Conservation (phyloP, 2,797 vertebrate species). For the Delichon dasypus region DNA sequence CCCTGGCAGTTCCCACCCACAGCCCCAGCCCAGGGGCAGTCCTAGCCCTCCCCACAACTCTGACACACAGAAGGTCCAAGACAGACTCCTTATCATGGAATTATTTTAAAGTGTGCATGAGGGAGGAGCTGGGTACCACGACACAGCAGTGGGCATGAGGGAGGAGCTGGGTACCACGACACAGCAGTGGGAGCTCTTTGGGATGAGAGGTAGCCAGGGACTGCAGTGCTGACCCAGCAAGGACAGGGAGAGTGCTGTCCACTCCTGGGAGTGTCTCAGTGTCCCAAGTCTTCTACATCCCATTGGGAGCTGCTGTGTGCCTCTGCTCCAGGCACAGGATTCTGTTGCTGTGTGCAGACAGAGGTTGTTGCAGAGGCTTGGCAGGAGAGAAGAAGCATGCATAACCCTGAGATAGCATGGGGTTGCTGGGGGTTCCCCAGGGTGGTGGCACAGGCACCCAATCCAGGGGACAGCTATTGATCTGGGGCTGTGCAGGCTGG, state of each 20-base stretch:
- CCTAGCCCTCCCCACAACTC: accelerated
- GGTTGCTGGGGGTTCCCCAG: not conserved
- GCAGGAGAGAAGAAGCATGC: not conserved
- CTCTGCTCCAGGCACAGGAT: accelerated
- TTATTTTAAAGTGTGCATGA: accelerated
- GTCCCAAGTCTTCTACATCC: not conserved
- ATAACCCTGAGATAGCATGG: accelerated
- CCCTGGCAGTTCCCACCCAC: not conserved
- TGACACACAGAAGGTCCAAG: not conserved
- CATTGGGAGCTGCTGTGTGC: accelerated
- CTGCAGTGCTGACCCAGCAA: accelerated
- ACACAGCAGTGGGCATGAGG: accelerated
- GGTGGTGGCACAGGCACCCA: not conserved
- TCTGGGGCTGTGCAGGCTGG: not conserved
- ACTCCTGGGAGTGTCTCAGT: not conserved
- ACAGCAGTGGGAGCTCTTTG: too few species aligned
- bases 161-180: not conserved
- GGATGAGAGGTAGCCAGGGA: not conserved
- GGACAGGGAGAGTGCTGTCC: not conserved
- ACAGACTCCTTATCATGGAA: not conserved
- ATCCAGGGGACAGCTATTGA: accelerated
- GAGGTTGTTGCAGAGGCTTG: accelerated
- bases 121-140: not conserved
- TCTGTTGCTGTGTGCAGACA: not conserved
- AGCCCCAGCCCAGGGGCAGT: not conserved